Evolutionary conservation across 2,113 vertebrate species (phyloP).

Genomic region (Microcebus tavaratra): DNA sequence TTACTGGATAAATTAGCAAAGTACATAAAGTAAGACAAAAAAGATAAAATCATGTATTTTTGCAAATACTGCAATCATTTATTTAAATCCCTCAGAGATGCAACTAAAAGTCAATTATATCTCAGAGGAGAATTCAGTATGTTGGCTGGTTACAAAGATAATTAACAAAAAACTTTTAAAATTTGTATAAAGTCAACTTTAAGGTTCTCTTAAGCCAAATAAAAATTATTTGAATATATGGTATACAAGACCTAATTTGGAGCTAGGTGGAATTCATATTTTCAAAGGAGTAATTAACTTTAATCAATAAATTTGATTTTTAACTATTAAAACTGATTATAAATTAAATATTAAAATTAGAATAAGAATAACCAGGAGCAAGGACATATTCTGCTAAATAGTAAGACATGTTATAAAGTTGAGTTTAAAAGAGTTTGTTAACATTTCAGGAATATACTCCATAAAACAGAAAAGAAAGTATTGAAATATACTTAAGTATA

Average conservation of each 20-base stretch:
- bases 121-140: not conserved
- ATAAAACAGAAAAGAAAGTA: conserved; percentile 36
- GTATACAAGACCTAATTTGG: not conserved
- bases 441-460: not conserved
- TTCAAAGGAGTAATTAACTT: not conserved
- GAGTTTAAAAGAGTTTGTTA: not conserved
- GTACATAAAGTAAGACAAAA: not conserved
- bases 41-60: not conserved
- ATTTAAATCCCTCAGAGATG: not conserved
- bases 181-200: not conserved
- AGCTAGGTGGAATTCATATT: not conserved
- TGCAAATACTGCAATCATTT: not conserved
- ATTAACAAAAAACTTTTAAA: not conserved
- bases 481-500: not conserved
- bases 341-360: not conserved
- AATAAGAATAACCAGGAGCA: not conserved
- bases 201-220: not conserved
- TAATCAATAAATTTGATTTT: not conserved
- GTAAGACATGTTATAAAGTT: not conserved
- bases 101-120: not conserved
- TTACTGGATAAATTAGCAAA: not conserved
- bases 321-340: not conserved
- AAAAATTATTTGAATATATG: not conserved
- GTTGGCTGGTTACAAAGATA: not conserved
- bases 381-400: not conserved